Conservation (phyloP, 2,888 invertebrate species). For the Neoaliturus tenellus region DNA sequence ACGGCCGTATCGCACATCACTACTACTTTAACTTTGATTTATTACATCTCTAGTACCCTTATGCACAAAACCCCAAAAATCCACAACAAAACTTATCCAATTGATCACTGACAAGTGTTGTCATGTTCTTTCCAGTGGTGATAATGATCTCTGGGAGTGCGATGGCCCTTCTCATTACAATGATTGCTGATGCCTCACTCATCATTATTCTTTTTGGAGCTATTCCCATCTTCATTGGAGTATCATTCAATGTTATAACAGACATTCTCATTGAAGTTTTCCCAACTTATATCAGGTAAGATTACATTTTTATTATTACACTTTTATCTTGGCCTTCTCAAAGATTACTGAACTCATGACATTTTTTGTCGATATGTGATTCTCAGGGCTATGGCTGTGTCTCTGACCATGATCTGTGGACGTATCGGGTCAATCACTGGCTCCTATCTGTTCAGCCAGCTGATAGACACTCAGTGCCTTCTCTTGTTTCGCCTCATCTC, state of each 20-base stretch:
- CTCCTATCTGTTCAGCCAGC: slow-evolving; percentile 4
- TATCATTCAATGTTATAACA: slow-evolving; percentile 15
- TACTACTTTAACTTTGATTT: too few species aligned
- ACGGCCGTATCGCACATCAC: too few species aligned
- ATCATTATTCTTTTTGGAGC: slow-evolving; percentile 24
- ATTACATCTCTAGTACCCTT: too few species aligned
- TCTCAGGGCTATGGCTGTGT: slow-evolving; percentile 35
- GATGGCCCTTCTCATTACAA: background rate
- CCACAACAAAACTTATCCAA: too few species aligned
- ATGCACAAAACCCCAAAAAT: too few species aligned
- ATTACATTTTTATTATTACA: background rate
- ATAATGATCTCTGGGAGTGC: background rate
- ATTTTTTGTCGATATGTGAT: background rate
- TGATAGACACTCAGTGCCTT: slow-evolving; percentile 20
- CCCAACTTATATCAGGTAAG: slow-evolving; percentile 45
- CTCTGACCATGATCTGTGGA: slow-evolving; percentile 20
- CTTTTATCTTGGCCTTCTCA: background rate
- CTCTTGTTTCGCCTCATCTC: background rate
- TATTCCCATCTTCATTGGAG: slow-evolving; percentile 13
- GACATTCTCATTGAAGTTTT: slow-evolving; percentile 21
- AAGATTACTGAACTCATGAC: too few species aligned
- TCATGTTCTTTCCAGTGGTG: background rate
- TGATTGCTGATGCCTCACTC: slow-evolving; percentile 15
- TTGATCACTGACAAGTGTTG: too few species aligned
- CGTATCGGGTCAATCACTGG: slow-evolving; percentile 18